Base-by-base conservation (phyloP, 2,797 vertebrate species). In the Nothura maculosa region DNA sequence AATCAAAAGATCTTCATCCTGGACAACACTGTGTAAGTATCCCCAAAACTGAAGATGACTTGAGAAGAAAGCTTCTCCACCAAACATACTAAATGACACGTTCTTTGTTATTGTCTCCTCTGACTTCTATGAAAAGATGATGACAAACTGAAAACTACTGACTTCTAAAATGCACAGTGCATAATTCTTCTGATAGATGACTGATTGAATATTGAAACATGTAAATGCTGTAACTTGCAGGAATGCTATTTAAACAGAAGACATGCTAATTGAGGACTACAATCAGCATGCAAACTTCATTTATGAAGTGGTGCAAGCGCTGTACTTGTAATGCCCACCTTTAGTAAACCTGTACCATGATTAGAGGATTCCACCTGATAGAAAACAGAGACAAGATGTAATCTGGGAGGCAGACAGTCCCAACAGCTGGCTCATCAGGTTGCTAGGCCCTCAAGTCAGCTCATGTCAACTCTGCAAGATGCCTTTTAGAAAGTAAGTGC, bases 81-180 rank as follows among this genome's bases (percentile, higher is more conserved):
- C 89, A 54, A 89, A 70, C 63, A 87, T 10, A 60, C 50, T 43
- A 52, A 52, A 27, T 52, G 47, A 77, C 52, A 57, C 4, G 8
- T 55, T 92, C 82, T 87, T 90, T 77, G 40, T 77, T 90, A 24
- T 70, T 67, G 64, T 70, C 73, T 82, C 52, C 36, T 64, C 34
- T 45, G 48, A 57, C 48, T 91, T 72, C 36, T 54, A 64, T 50
- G 40, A 89, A 80, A 91, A 80, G 75, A 91, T 30, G 34, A 93
- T 85, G 61, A 68, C 27, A 89, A 92, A 90, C 10, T 84, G 63
- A 63, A 92, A 82, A 80, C 47, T 32, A 70, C 38, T 75, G 82
- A 13, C 30, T 89, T 93, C 81, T 78, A 57, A 93, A 86, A 87
- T 0, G 5, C 64, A 61, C 36, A 55, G 62, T 36, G 74, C 87